A percentile compares a stretch with the other conserved stretches of the same genome.
These are phyloP conservation scores for Halocynthia roretzi DNA, from an alignment of 23 tunicate genomes.

Conservation along the genomic window DNA sequence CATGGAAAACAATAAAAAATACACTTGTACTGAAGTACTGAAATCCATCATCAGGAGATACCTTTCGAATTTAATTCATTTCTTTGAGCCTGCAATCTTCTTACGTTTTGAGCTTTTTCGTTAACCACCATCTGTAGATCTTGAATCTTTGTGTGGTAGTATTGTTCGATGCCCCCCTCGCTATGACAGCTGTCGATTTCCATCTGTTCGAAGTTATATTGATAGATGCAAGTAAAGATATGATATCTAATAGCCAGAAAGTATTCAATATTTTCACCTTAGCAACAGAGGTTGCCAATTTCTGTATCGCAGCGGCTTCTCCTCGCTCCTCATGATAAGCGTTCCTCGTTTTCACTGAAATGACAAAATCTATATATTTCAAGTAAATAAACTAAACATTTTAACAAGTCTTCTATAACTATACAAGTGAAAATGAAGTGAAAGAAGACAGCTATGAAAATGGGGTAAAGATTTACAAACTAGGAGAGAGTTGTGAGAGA, in stretches of 20 bases:
- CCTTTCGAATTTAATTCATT: conserved; percentile 83
- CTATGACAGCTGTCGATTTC: conserved; percentile 70
- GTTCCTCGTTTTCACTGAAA: conserved; percentile 9
- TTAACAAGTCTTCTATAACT: no score
- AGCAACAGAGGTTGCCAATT: conserved; percentile 56
- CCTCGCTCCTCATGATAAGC: conserved; percentile 31
- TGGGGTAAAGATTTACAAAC: no score
- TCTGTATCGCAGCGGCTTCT: conserved; percentile 54
- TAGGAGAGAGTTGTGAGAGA: no score
- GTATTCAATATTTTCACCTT: conserved; percentile 8
- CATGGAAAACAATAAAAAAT: no score
- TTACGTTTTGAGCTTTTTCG: conserved; percentile 78
- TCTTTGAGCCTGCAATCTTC: conserved; percentile 92
- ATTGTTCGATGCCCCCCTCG: conserved; percentile 83
- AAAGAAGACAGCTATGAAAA: no score
- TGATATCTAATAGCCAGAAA: neutral
- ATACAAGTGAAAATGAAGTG: no score
- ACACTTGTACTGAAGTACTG: no score
- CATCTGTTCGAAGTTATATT: conserved; percentile 4
- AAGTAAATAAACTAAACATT: no score
- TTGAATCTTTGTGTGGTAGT: conserved; percentile 73
- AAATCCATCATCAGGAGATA: neutral
- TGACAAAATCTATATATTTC: no score
- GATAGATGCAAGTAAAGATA: neutral
- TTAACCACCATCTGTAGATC: conserved; percentile 78